phyloP scores from a whole-genome alignment of 1,140 invertebrate genomes.

The Drosophila ercepeae region DNA sequence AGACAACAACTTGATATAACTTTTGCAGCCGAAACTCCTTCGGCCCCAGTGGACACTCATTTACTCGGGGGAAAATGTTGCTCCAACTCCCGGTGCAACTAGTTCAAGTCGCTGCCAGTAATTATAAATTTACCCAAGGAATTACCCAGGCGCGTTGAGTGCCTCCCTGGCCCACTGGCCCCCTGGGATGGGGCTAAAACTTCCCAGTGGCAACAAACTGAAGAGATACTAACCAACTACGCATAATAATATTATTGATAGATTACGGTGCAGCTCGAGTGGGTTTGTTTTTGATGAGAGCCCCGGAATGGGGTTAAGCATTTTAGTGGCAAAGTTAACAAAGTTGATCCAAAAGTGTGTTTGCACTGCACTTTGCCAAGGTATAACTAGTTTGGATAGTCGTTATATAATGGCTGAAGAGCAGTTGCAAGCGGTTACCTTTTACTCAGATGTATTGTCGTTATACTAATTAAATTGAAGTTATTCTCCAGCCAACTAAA shows the following conservation, averaged over 20 bases:
- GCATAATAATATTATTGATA: conserved; percentile 78
- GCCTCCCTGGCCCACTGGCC: neutral
- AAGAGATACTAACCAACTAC: conserved; percentile 37
- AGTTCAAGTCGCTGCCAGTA: conserved; percentile 76
- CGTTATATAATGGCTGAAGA: conserved; percentile 1
- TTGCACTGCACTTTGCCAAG: conserved; percentile 35
- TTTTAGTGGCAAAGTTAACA: conserved; percentile 40
- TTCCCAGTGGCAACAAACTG: conserved; percentile 33
- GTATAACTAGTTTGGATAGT: conserved; percentile 32
- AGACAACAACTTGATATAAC: conserved; percentile 73
- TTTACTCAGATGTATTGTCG: too few relatives aligned
- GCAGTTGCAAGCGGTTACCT: conserved; percentile 12
- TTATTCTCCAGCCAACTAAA: too few relatives aligned
- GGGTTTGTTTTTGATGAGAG: conserved; percentile 35
- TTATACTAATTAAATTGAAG: neutral
- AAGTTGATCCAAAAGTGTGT: conserved; percentile 44
- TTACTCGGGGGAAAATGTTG: conserved; percentile 5
- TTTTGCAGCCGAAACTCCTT: conserved; percentile 35
- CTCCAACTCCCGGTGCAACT: conserved; percentile 66
- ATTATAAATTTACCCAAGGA: conserved; percentile 80
- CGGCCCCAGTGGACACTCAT: conserved; percentile 4
- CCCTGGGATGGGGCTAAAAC: conserved; percentile 13
- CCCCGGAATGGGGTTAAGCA: conserved; percentile 45
- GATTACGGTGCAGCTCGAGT: conserved; percentile 58
- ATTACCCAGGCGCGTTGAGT: conserved; percentile 61